Evolutionary conservation across 2,888 invertebrate species (phyloP).

Genomic region (Dinocampus coccinellae): DNA sequence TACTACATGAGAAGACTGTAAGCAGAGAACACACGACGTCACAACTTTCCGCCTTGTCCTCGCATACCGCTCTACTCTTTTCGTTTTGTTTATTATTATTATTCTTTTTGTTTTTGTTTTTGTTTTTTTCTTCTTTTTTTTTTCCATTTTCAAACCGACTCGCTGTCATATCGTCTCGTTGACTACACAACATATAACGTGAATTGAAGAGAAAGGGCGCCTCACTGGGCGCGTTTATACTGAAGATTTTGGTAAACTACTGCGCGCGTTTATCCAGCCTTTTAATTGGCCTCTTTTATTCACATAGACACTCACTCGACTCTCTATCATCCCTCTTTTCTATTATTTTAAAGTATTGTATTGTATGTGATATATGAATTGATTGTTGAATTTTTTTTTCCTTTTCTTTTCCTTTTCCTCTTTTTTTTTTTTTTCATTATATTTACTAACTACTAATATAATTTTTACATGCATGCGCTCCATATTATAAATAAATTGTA

Average conservation of each 20-base stretch:
- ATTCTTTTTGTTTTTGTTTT: no score
- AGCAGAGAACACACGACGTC: conserved; percentile 43
- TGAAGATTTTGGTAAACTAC: conserved; percentile 52
- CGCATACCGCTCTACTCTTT: neutral
- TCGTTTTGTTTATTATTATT: no score
- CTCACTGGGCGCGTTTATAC: conserved; percentile 51
- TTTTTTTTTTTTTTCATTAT: neutral
- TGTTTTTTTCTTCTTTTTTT: conserved; percentile 4
- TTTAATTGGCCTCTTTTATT: conserved; percentile 37
- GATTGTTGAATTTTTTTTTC: conserved; percentile 16
- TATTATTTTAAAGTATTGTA: conserved; percentile 2
- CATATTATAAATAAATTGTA: neutral
- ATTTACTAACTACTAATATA: neutral
- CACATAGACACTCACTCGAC: conserved; percentile 23
- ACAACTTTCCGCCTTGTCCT: conserved; percentile 13
- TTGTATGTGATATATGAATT: neutral
- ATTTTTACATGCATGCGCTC: neutral
- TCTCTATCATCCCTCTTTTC: conserved; percentile 29
- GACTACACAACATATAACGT: conserved; percentile 31
- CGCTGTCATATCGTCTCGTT: conserved; percentile 5
- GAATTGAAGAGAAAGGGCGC: conserved; percentile 53
- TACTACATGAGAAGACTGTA: conserved; percentile 30
- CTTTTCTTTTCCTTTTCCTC: conserved; percentile 6
- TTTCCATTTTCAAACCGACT: conserved; percentile 30
- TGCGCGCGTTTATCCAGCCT: conserved; percentile 26